Evolutionary conservation across 2,888 invertebrate species (phyloP).

Genomic region (Eupeodes latifasciatus): DNA sequence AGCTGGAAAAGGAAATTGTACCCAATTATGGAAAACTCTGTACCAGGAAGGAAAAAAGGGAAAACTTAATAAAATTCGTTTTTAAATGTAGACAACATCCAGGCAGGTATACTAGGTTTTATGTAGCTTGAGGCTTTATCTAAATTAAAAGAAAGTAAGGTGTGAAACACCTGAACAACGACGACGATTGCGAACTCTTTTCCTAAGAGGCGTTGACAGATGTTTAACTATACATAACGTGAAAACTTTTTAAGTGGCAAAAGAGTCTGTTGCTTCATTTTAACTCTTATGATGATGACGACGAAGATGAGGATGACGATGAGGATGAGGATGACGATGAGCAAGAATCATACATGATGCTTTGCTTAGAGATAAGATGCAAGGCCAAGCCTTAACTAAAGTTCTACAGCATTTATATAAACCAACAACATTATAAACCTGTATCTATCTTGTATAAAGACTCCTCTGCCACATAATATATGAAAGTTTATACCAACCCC

Average conservation of each 20-base stretch:
- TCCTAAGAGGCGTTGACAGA: conserved; percentile 20
- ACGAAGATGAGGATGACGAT: background rate
- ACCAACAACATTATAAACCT: background rate
- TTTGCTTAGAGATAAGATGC: conserved; percentile 21
- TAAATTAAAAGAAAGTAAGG: conserved; percentile 13
- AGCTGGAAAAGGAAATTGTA: background rate
- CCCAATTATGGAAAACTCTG: background rate
- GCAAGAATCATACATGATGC: conserved; percentile 10
- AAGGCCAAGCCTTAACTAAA: conserved; percentile 16
- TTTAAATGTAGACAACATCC: background rate
- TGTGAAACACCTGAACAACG: conserved; percentile 1
- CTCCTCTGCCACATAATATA: too few relatives aligned
- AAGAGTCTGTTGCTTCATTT: conserved; percentile 7
- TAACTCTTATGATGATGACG: background rate
- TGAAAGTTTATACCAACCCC: too few relatives aligned
- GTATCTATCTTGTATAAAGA: background rate
- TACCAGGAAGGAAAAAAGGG: background rate
- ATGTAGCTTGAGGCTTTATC: background rate
- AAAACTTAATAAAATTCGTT: background rate
- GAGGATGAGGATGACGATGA: background rate
- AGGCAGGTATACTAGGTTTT: background rate
- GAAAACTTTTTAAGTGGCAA: conserved; percentile 29
- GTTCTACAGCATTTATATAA: background rate
- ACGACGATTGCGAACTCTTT: background rate
- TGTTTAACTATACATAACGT: conserved; percentile 26